Percentiles rank a stretch among this genome's conserved stretches.
Evolutionary conservation across 2,797 vertebrate genomes (phyloP).

Genomic region (Adelosebastes latens): DNA sequence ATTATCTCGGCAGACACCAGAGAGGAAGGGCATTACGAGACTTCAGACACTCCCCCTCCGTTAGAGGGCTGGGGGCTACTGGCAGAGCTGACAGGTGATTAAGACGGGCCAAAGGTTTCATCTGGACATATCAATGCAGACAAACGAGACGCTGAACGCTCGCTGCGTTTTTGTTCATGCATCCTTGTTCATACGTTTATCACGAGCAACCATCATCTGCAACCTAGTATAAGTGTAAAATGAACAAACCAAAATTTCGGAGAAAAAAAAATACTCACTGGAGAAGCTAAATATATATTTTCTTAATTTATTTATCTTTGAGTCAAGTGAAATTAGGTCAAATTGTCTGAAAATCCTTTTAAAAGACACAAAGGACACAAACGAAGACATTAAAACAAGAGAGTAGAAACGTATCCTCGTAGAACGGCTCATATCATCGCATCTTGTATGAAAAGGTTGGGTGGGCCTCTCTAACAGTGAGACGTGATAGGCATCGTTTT

Average conservation of each 20-base stretch:
- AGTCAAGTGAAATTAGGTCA: background rate
- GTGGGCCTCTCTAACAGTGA: too few relatives aligned
- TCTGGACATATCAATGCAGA: conserved; percentile 7
- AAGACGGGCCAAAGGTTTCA: conserved; percentile 60
- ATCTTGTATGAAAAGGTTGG: too few relatives aligned
- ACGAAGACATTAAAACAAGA: background rate
- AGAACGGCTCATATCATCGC: too few relatives aligned
- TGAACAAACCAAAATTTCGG: background rate
- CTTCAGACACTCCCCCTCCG: conserved; percentile 65
- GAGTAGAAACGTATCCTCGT: background rate
- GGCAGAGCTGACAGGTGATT: conserved; percentile 60
- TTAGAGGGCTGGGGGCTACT: conserved; percentile 51
- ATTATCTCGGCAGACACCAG: conserved; percentile 73
- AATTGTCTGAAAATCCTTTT: background rate
- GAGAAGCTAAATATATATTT: background rate
- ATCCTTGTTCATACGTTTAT: background rate
- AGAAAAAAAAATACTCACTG: too few relatives aligned
- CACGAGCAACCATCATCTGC: background rate
- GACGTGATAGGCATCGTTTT: too few relatives aligned
- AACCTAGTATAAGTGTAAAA: background rate
- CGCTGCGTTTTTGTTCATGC: background rate
- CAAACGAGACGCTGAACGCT: background rate
- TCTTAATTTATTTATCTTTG: background rate
- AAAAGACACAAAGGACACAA: conserved; percentile 1
- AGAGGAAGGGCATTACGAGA: conserved; percentile 61